Percentiles rank a stretch among this genome's conserved stretches.
These are phyloP conservation scores for Holocentrus rufus DNA, from an alignment of 2,797 vertebrate genomes.

Conservation along the genomic window DNA sequence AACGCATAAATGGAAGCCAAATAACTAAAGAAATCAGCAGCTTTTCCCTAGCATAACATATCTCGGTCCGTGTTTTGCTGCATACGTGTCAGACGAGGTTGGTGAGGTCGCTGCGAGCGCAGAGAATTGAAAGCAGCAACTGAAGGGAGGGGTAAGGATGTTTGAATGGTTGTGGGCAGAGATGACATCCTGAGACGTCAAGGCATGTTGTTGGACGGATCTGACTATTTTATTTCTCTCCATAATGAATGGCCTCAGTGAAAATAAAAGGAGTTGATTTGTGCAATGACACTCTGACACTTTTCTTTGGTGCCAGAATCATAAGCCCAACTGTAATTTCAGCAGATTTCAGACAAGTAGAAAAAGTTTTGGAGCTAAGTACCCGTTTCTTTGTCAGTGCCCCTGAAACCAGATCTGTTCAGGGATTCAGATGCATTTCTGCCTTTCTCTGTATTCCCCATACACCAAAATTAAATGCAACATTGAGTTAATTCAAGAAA, in stretches of 20 bases:
- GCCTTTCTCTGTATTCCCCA: no score
- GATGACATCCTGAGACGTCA: neutral
- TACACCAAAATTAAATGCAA: no score
- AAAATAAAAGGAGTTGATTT: no score
- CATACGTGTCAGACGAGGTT: neutral
- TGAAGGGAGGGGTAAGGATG: neutral
- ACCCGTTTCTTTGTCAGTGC: neutral
- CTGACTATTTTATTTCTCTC: neutral
- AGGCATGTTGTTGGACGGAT: neutral
- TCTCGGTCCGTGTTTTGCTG: slow-evolving; percentile 1
- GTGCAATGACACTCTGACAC: no score
- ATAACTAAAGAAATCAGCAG: neutral
- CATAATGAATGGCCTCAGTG: neutral
- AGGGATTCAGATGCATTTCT: no score
- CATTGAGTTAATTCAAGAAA: no score
- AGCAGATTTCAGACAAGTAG: neutral
- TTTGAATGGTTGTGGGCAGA: neutral
- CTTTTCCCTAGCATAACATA: neutral
- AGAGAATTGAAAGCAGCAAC: neutral
- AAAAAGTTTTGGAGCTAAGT: neutral
- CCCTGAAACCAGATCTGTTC: no score
- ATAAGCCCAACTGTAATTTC: neutral
- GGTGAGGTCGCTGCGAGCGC: neutral
- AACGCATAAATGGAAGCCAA: neutral
- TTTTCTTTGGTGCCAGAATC: no score